These are phyloP conservation scores for Drosophila tsacasi DNA, from an alignment of 1,140 invertebrate genomes.

Conservation along the genomic window DNA sequence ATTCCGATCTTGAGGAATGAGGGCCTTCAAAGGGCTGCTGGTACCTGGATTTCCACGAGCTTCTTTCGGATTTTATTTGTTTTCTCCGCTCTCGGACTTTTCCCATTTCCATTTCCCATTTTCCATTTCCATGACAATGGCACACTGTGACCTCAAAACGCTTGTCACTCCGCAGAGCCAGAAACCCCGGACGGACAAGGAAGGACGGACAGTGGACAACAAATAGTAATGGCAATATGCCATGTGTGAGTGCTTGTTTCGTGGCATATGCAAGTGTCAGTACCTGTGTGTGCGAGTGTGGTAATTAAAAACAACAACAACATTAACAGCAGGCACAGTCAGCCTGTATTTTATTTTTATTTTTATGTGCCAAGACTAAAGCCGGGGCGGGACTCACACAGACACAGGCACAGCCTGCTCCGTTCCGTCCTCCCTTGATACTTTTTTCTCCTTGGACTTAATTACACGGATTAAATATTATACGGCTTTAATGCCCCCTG, in stretches of 20 bases:
- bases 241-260: slow-evolving; percentile 22
- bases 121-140: slow-evolving; percentile 64
- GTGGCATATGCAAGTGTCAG: slow-evolving; percentile 40
- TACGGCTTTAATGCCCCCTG: slow-evolving; percentile 72
- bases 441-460: slow-evolving; percentile 76
- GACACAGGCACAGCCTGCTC: slow-evolving; percentile 23
- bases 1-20: slow-evolving; percentile 18
- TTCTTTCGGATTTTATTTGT: slow-evolving; percentile 41
- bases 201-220: slow-evolving; percentile 27
- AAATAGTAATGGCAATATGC: slow-evolving; percentile 37
- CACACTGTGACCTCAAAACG: slow-evolving; percentile 74
- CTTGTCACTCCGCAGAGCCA: slow-evolving; percentile 45
- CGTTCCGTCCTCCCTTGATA: slow-evolving; percentile 42
- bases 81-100: slow-evolving; percentile 20
- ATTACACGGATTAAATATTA: slow-evolving; percentile 83
- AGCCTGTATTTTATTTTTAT: slow-evolving; percentile 71
- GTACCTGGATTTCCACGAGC: slow-evolving; percentile 32
- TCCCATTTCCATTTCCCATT: slow-evolving; percentile 41
- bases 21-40: slow-evolving; percentile 18
- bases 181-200: slow-evolving; percentile 21
- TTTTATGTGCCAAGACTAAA: slow-evolving; percentile 55
- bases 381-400: slow-evolving; percentile 37
- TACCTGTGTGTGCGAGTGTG: slow-evolving; percentile 41
- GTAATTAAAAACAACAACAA: slow-evolving; percentile 76
- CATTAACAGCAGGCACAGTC: slow-evolving; percentile 42